Base-by-base conservation (phyloP, 2,113 vertebrate species). In the Elanus axillaris region DNA sequence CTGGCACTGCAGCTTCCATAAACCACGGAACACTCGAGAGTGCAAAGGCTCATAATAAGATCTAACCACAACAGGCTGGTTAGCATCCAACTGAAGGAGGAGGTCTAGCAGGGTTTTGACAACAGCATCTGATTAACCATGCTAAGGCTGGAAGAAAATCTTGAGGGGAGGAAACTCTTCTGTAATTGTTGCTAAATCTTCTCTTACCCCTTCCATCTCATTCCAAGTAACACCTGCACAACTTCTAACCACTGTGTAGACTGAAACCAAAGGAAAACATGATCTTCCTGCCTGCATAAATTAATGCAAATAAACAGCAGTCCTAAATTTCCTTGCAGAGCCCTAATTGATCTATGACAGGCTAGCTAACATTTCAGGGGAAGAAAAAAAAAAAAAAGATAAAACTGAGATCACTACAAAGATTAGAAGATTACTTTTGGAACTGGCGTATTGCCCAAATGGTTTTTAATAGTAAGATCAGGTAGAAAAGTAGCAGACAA, bases 61-160 rank as follows among this genome's bases (percentile, higher is more conserved):
- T 90, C 85, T 92, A 96, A 97, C 94, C 96, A 94, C 96, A 93
- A 67, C 63, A 77, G 82, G 74, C 92, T 96, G 96, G 92, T 78
- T 88, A 76, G 81, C 77, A 60, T 96, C 94, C 94, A 96, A 40
- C 66, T 90, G 62, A 96, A 90, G 71, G 42, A 93, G 83, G 64
- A 96, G 84, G 48, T 91, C 90, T 86, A 96, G 81, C 73, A 91
- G 42, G 43, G 62, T 6, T 95, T 64, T 76, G 62, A 95, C 90
- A 97, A 62, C 53, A 85, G 69, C 76, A 89, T 63, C 56, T 91
- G 52, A 95, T 84, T 96, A 96, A 91, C 89, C 31, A 47, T 8
- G 38, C 77, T 72, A 86, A 79, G 34, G 58, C 66, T 64, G 67
- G 38, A 85, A 66, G 43, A 77, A 90, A 87, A 52, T 25, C 47